Conservation (phyloP, 2,797 vertebrate genomes). For the Rhinophrynus dorsalis region DNA sequence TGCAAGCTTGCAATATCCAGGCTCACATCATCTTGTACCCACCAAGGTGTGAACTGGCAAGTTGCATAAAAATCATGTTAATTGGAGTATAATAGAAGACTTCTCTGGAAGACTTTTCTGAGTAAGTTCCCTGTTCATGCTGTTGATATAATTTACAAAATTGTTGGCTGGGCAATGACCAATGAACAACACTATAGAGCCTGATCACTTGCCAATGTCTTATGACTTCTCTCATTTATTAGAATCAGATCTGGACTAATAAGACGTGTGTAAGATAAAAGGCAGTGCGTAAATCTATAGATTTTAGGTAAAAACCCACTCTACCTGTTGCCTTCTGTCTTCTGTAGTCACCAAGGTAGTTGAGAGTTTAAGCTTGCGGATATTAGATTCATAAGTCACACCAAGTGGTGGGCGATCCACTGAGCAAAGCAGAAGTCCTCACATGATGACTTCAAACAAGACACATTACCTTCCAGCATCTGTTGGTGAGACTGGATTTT, state of each 20-base stretch:
- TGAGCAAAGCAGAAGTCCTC: slow-evolving; percentile 99
- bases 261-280: slow-evolving; percentile 79
- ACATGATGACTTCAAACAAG: slow-evolving; percentile 99
- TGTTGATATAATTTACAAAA: neutral
- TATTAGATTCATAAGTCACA: slow-evolving; percentile 99
- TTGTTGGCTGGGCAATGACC: neutral
- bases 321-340: slow-evolving; percentile 84
- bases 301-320: slow-evolving; percentile 70
- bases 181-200: slow-evolving; percentile 55
- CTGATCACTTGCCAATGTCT: slow-evolving; percentile 67
- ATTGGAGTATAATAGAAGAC: slow-evolving; percentile 37
- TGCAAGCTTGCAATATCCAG: slow-evolving; percentile 59
- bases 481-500: slow-evolving; percentile 99
- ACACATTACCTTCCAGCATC: slow-evolving; percentile 99
- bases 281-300: slow-evolving; percentile 86
- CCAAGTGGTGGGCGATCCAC: slow-evolving; percentile 99
- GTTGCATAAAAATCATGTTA: slow-evolving; percentile 62
- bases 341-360: slow-evolving; percentile 90
- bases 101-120: slow-evolving; percentile 61
- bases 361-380: slow-evolving; percentile 95
- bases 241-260: slow-evolving; percentile 82
- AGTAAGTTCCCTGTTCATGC: slow-evolving; percentile 61
- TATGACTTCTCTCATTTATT: slow-evolving; percentile 80
- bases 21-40: slow-evolving; percentile 59
- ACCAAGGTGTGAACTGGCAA: slow-evolving; percentile 60